A percentile compares a stretch with the other conserved stretches of the same genome.
Evolutionary conservation across 2,888 invertebrate species (phyloP).

Genomic region (Mesorhabditis sp.): DNA sequence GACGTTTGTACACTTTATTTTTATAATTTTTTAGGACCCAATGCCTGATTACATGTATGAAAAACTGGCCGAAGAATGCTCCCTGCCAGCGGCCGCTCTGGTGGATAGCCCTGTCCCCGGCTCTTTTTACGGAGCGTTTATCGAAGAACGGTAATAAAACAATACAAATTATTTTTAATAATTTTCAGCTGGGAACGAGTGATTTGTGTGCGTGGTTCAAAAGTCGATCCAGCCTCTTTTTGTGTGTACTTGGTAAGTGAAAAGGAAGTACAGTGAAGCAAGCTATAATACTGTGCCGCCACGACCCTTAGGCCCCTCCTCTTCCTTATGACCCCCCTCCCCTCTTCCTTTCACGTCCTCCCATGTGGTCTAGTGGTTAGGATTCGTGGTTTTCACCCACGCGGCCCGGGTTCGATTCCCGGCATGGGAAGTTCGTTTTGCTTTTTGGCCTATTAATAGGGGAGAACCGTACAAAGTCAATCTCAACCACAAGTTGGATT

Average conservation of each 20-base stretch:
- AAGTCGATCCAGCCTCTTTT: slow-evolving; percentile 26
- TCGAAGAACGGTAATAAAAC: not conserved
- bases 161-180: not conserved
- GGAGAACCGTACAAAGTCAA: no score
- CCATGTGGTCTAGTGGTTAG: slow-evolving; percentile 54
- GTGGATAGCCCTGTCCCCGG: slow-evolving; percentile 13
- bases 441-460: no score
- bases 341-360: slow-evolving; percentile 12
- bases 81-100: slow-evolving; percentile 21
- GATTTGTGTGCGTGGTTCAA: slow-evolving; percentile 29
- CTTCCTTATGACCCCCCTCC: no score
- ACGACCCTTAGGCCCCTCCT: no score
- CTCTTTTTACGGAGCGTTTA: not conserved
- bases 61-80: slow-evolving; percentile 36
- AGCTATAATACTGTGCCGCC: no score
- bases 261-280: no score
- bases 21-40: slow-evolving; percentile 28
- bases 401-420: slow-evolving; percentile 56
- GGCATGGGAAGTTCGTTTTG: slow-evolving; percentile 45
- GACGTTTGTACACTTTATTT: not conserved
- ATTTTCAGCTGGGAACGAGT: slow-evolving; percentile 33
- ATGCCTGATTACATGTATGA: slow-evolving; percentile 48
- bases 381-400: slow-evolving; percentile 55
- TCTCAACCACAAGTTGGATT: no score
- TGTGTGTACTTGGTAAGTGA: slow-evolving; percentile 5